Conservation (phyloP, 2,888 invertebrate species). For the Timema podura region DNA sequence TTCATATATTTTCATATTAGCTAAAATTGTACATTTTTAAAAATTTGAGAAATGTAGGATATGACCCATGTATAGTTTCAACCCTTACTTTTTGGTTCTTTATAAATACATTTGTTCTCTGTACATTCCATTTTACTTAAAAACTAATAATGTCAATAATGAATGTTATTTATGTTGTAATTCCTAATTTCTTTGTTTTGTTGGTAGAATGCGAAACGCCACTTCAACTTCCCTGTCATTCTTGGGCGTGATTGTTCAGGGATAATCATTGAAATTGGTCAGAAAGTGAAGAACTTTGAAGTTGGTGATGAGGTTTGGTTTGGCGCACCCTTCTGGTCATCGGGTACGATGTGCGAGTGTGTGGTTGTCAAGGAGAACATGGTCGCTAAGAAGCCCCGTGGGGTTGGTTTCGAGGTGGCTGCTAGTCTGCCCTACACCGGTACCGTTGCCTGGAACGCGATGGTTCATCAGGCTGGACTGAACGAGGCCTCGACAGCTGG, state of each 20-base stretch:
- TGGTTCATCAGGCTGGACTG: conserved; percentile 48
- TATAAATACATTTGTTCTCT: too few species aligned
- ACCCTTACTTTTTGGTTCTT: too few species aligned
- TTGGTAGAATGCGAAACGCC: too few species aligned
- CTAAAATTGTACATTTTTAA: not conserved
- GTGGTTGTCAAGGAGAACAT: conserved; percentile 51
- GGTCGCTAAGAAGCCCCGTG: conserved; percentile 52
- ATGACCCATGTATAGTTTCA: too few species aligned
- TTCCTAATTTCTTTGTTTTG: too few species aligned
- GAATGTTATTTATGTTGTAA: too few species aligned
- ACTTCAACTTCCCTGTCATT: conserved; percentile 48
- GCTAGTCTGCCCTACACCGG: conserved; percentile 59
- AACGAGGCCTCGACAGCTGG: conserved; percentile 48
- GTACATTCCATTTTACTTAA: too few species aligned
- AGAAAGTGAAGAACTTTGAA: conserved; percentile 53
- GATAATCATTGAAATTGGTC: conserved; percentile 57
- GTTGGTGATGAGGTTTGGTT: conserved; percentile 61
- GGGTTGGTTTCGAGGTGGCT: conserved; percentile 56
- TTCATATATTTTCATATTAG: not conserved
- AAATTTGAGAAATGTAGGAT: too few species aligned
- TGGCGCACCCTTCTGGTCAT: conserved; percentile 54
- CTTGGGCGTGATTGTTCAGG: conserved; percentile 62
- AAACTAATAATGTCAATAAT: not conserved
- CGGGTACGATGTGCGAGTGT: conserved; percentile 55
- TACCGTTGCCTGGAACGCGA: conserved; percentile 52